Conservation (phyloP, 2,797 vertebrate species). For the Monodelphis domestica region DNA sequence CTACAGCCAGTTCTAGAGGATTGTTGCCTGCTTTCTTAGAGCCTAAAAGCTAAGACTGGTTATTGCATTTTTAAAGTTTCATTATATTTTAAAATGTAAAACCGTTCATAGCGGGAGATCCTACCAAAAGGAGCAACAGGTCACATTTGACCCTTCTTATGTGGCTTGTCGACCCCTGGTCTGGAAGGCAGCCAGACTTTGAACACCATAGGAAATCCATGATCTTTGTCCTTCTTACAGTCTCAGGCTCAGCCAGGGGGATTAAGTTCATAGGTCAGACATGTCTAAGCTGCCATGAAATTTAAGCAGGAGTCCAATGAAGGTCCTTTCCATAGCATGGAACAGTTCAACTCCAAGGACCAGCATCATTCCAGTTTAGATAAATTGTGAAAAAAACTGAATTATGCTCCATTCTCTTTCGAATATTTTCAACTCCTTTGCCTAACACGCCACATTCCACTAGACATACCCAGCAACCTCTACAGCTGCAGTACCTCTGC, state of each 20-base stretch:
- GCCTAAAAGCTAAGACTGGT: neutral
- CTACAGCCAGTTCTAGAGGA: neutral
- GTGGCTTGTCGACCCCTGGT: neutral
- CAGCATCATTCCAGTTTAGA: neutral
- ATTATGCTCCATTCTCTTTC: neutral
- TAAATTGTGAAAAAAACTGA: neutral
- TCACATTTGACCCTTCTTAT: neutral
- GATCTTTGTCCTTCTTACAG: neutral
- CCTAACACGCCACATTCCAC: neutral
- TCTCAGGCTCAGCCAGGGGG: neutral
- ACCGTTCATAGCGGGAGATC: neutral
- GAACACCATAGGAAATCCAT: neutral
- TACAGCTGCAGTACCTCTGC: neutral
- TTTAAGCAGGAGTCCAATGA: neutral
- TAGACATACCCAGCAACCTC: neutral
- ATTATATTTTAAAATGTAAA: neutral
- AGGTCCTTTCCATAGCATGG: neutral
- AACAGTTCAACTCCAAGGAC: neutral
- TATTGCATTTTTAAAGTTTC: neutral
- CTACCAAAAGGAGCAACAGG: neutral
- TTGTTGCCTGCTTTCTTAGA: neutral
- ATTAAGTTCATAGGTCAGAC: neutral
- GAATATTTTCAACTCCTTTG: neutral
- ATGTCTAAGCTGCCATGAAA: neutral
- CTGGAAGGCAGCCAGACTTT: neutral